Percentiles rank a stretch among this genome's conserved stretches.
phyloP scores from a whole-genome alignment of 2,888 invertebrate species.

The Timema podura region DNA sequence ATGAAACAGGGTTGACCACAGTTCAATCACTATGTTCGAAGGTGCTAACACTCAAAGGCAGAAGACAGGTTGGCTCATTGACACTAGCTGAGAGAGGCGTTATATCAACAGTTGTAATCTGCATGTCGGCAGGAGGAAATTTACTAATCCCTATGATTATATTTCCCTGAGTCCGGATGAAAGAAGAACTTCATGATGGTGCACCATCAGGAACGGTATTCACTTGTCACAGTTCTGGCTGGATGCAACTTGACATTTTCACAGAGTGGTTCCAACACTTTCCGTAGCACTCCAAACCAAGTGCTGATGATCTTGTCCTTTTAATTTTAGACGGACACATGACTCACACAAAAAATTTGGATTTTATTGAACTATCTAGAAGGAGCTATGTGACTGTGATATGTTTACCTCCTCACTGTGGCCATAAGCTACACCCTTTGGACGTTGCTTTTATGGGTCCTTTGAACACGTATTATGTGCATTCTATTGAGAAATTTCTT shows the following conservation, averaged over 20 bases:
- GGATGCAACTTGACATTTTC: slow-evolving; percentile 37
- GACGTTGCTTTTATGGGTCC: slow-evolving; percentile 39
- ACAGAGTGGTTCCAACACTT: slow-evolving; percentile 42
- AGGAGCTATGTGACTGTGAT: slow-evolving; percentile 39
- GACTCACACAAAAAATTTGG: slow-evolving; percentile 38
- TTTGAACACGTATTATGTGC: slow-evolving; percentile 37
- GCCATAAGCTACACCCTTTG: slow-evolving; percentile 32
- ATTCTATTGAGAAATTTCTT: slow-evolving; percentile 36
- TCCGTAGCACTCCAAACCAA: slow-evolving; percentile 35
- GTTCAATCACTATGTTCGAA: too few relatives aligned
- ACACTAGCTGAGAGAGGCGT: too few relatives aligned
- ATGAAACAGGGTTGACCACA: too few relatives aligned
- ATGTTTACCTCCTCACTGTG: slow-evolving; percentile 35
- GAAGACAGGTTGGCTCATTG: too few relatives aligned
- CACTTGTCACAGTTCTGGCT: slow-evolving; percentile 37
- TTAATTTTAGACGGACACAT: slow-evolving; percentile 38
- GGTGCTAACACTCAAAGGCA: too few relatives aligned
- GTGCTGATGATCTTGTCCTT: slow-evolving; percentile 36
- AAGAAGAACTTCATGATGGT: slow-evolving; percentile 33
- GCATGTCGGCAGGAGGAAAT: too few relatives aligned
- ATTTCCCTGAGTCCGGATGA: too few relatives aligned
- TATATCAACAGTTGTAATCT: too few relatives aligned
- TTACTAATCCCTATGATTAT: too few relatives aligned
- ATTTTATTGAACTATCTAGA: slow-evolving; percentile 38
- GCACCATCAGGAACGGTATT: slow-evolving; percentile 38